Percentiles rank a stretch among this genome's conserved stretches.
Evolutionary conservation across 2,113 vertebrate species (phyloP).

Genomic region (Tretioscincus oriximinensis): DNA sequence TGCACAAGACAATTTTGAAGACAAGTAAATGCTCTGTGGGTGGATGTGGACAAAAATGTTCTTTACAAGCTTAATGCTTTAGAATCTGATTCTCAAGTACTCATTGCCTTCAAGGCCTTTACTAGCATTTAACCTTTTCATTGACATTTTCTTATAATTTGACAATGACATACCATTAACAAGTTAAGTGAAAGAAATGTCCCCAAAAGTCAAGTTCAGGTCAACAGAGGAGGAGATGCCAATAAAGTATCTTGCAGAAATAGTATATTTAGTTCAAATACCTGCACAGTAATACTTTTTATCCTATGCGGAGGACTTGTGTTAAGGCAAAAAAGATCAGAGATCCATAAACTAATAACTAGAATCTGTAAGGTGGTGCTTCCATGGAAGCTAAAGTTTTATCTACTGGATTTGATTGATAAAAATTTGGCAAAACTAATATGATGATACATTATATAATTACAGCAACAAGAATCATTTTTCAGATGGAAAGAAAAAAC

Average conservation of each 20-base stretch:
- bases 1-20: constrained; percentile 7
- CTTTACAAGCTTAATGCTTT: constrained; percentile 35
- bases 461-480: too few relatives aligned
- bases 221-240: neutral
- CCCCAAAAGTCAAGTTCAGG: neutral
- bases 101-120: neutral
- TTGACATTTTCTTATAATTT: constrained; percentile 5
- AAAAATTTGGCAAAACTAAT: too few relatives aligned
- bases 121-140: neutral
- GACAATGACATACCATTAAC: neutral
- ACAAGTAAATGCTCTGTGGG: constrained; percentile 36
- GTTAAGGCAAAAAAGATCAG: too few relatives aligned
- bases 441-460: too few relatives aligned
- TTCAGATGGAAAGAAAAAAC: too few relatives aligned
- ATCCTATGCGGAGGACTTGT: too few relatives aligned
- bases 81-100: constrained; percentile 17
- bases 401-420: too few relatives aligned
- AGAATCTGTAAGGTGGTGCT: too few relatives aligned
- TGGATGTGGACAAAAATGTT: constrained; percentile 5
- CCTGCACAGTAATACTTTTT: neutral
- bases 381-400: too few relatives aligned
- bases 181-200: constrained; percentile 4
- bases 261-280: neutral
- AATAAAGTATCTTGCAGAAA: neutral
- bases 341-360: too few relatives aligned